These are phyloP conservation scores for Proteles cristata DNA, from an alignment of 2,113 vertebrate genomes.

Conservation along the genomic window DNA sequence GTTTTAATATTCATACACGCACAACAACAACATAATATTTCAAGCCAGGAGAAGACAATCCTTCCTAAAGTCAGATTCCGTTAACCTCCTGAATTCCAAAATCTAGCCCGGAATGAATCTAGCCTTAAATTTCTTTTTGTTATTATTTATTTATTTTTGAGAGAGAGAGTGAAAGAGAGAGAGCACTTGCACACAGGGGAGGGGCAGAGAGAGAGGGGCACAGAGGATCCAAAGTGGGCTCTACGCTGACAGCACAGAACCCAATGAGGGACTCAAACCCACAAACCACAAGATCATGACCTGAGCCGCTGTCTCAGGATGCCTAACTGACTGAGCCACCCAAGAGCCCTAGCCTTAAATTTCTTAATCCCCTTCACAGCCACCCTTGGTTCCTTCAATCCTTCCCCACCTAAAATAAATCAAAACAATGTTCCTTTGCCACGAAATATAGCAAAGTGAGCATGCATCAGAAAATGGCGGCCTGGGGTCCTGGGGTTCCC, in stretches of 20 bases:
- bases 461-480: accelerated
- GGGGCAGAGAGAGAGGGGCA: too few species aligned
- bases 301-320: too few species aligned
- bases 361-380: neutral
- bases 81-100: neutral
- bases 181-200: too few species aligned
- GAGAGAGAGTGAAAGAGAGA: too few species aligned
- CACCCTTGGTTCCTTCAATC: neutral
- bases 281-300: too few species aligned
- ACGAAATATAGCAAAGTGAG: neutral
- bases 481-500: neutral
- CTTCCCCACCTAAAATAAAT: neutral
- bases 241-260: too few species aligned
- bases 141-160: too few species aligned
- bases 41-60: neutral
- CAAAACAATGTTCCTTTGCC: neutral
- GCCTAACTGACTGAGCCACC: too few species aligned
- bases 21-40: neutral
- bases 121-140: neutral
- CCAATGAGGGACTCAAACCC: too few species aligned
- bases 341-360: neutral
- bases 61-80: neutral
- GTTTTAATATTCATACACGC: neutral
- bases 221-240: too few species aligned
- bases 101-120: neutral